Percentiles rank a stretch among this genome's conserved stretches.
phyloP scores from a whole-genome alignment of 35 echinoderm and acorn worm genomes.

The Strongylocentrotus purpuratus region DNA sequence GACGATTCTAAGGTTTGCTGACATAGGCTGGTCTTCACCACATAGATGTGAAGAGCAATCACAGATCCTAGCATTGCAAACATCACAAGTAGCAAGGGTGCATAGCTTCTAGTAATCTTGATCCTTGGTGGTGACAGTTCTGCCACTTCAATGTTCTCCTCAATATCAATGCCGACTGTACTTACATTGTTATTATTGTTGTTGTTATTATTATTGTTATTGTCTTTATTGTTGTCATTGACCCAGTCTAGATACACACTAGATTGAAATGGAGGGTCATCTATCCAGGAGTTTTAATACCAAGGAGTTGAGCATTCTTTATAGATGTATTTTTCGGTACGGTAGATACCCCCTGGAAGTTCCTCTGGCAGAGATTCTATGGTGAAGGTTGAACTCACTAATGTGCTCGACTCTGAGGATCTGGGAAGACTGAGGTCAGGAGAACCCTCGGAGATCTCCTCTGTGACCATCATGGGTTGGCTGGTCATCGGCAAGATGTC shows the following conservation, averaged over 20 bases:
- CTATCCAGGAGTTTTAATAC: background rate
- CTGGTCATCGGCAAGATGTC: too few relatives aligned
- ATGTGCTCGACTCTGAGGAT: too few relatives aligned
- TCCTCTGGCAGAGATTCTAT: background rate
- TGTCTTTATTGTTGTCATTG: background rate
- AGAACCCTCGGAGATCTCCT: too few relatives aligned
- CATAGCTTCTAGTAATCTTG: background rate
- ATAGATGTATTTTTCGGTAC: background rate
- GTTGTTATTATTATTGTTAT: background rate
- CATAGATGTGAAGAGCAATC: background rate
- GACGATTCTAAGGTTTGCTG: background rate
- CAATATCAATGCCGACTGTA: background rate
- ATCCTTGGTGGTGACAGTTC: background rate
- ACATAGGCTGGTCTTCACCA: background rate
- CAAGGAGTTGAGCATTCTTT: background rate
- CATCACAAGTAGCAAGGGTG: background rate
- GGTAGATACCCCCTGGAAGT: background rate
- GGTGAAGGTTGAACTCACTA: background rate
- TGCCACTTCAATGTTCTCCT: background rate
- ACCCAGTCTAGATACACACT: background rate
- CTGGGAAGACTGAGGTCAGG: too few relatives aligned
- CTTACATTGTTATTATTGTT: background rate
- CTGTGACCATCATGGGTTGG: too few relatives aligned
- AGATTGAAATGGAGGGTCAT: background rate
- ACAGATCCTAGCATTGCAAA: background rate